Base-by-base conservation (phyloP, 2,888 invertebrate species). In the Philereme vetulata region DNA sequence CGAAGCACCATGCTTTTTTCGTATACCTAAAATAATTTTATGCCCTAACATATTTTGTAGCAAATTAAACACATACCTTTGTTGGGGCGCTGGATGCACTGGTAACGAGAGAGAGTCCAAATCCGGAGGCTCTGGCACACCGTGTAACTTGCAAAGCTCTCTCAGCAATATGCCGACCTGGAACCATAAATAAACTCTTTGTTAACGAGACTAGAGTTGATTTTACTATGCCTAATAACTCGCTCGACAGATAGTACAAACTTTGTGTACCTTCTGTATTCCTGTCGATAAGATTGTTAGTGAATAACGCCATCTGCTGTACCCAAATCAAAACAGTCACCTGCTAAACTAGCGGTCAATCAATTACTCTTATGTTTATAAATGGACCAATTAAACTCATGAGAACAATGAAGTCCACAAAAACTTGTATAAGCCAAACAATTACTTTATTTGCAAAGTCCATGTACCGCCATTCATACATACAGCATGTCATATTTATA, bases 91-190 rank as follows among this genome's bases (percentile, higher is more conserved):
- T 47, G 85, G 88, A 59, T 92, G 86, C 67, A 91, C 85, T 56
- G 95, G 95, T 86, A 96, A 93, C 75, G 95, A 94, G 72, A 97
- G 91, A 72, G 95, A 94, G 81, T 97, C 96, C 80, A 99, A 94
- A 83, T 99, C 98, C 70, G 96, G 96, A 59, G 99, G 99, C 86
- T 97, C 96, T 62, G 97, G 97, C 72, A 99, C 95, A 77, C 96
- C 96, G 87, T 98, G 98, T 83, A 97, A 92, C 84, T 96, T 95
- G 94, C 99, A 99, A 81, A 99, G 93, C 91, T 98, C 97, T 84
- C 96, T 94, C 78, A 99, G 92, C 77, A 99, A 93, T 86, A 98
- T 96, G 84, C 97, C 96, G 71, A 98, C 97, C 95, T 98, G 94
- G 62, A 86, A 87, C 45, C 21, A 36, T 50, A 59, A 38, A 40